Evolutionary conservation across 2,888 invertebrate genomes (phyloP), one percentile per base, ranked within the genome.

Genomic region (Nebria brevicollis): DNA sequence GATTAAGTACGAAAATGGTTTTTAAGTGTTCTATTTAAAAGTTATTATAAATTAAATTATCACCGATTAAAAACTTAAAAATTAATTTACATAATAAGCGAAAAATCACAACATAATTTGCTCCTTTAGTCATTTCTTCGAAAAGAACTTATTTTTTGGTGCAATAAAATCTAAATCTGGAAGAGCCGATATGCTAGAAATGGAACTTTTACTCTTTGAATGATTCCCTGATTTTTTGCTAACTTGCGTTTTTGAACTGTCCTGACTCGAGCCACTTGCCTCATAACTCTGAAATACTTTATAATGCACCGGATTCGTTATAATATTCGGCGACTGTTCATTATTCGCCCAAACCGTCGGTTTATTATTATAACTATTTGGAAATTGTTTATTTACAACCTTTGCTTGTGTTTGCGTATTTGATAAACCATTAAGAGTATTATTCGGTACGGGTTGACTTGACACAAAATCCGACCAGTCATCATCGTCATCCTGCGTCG

Each of bases 391-490:
- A 43, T n/a, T 54, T 26, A 75, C 25, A 65, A 20, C 6, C 10
- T 72, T 43, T 20, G 74, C n/a, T 8, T 65, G 41, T 15, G 54
- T 65, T 26, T 77, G 77, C n/a, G 20, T 11, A 70, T 70, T 70
- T 11, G 70, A 66, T 15, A 43, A 66, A 77, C 73, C 81, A 68
- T 74, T 72, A 66, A 74, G 42, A 77, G 64, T 74, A n/a, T n/a
- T 43, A 54, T 42, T 34, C 11, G 68, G 11, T 15, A 64, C 77
- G 7, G 90, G 88, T 10, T 88, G 88, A 84, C 90, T 90, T n/a
- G 91, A 91, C 5, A 91, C 90, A 86, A 91, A 92, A 84, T 92
- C 91, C 2, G 90, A 90, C 91, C 91, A 92, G 83, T 92, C 91
- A 81, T 91, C 91, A 41, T 91, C 91, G 65, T 88, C 88, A 26